Base-by-base conservation (phyloP, 1,140 invertebrate genomes). In the Drosophila yakuba region DNA sequence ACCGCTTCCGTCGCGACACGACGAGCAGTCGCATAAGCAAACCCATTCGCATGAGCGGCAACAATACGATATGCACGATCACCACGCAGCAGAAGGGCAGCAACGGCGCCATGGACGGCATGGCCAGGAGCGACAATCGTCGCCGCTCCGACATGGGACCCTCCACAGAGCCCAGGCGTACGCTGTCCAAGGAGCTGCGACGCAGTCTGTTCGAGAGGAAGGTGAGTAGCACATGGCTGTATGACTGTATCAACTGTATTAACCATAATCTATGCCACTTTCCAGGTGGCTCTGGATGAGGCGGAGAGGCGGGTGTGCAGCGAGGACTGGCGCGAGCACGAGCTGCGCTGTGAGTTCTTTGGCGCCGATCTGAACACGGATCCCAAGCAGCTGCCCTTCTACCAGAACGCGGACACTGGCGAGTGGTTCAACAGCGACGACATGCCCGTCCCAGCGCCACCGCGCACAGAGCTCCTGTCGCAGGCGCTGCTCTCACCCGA, bases 161-260 rank as follows among this genome's bases (percentile, higher is more conserved):
- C 7, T 3, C 61, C 1, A 8, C 15, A 3, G 57, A 77, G 4
- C 11, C 38, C 2, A 44, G 28, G 2, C 72, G 77, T 4, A 62
- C 56, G 38, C 59, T 91, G 5, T 83, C 80, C 36, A 92, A 92
- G 57, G 80, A 89, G 44, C 55, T 90, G 0, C 41, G 96, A 4
- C 92, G 97, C 32, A 95, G 96, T 81, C 92, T 96, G 52, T 98
- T 97, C 93, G 96, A 96, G 20, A 91, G 95, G 15, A 95, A 91
- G 72, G 90, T 91, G 44, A 35, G 74, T 55, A n/a, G 20, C 2
- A 2, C 20, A 20, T 20, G 20, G 25, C 4, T 5, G 4, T 4
- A 25, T 25, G 25, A 25, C 25, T 25, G 25, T 4, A 4, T 25
- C 25, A 4, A 25, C 25, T 25, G 25, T 4, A 4, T 25, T 4